phyloP scores from a whole-genome alignment of 1,140 invertebrate genomes.

The Saccostrea echinata region DNA sequence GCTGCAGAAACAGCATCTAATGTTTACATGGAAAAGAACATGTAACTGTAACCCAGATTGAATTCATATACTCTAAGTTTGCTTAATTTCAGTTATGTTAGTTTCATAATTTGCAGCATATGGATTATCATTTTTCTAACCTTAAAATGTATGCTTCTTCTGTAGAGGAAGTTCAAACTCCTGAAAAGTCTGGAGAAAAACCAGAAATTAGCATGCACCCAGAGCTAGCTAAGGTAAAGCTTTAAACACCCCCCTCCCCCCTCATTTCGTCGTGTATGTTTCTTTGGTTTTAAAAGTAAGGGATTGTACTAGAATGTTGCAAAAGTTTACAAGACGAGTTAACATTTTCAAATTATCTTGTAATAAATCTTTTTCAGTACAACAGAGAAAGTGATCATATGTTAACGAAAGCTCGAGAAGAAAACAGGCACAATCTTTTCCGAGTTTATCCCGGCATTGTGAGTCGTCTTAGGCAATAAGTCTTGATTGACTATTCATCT shows the following conservation, averaged over 20 bases:
- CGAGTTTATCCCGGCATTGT: conserved; percentile 84
- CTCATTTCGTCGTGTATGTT: too few relatives aligned
- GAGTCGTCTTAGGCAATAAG: not conserved
- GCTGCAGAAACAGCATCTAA: conserved; percentile 84
- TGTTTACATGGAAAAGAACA: conserved; percentile 69
- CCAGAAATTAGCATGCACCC: conserved; percentile 94
- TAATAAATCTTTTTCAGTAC: conserved; percentile 81
- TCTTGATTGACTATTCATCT: too few relatives aligned
- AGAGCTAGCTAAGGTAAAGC: conserved; percentile 86
- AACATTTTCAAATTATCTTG: too few relatives aligned
- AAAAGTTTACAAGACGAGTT: too few relatives aligned
- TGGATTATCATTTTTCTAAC: too few relatives aligned
- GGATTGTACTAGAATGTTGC: too few relatives aligned
- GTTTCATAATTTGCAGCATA: too few relatives aligned
- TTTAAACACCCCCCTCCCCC: not conserved
- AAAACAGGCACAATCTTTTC: conserved; percentile 88
- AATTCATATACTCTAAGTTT: too few relatives aligned
- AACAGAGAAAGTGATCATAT: conserved; percentile 93
- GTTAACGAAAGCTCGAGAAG: conserved; percentile 88
- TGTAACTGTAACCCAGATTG: not conserved
- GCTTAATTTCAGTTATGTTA: too few relatives aligned
- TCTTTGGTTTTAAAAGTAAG: too few relatives aligned
- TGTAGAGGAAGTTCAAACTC: conserved; percentile 58
- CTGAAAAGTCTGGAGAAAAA: conserved; percentile 57
- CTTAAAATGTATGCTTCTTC: not conserved